Percentiles rank a stretch among this genome's conserved stretches.
These are phyloP conservation scores for Uropsilus gracilis DNA, from an alignment of 2,113 vertebrate genomes.

Conservation along the genomic window DNA sequence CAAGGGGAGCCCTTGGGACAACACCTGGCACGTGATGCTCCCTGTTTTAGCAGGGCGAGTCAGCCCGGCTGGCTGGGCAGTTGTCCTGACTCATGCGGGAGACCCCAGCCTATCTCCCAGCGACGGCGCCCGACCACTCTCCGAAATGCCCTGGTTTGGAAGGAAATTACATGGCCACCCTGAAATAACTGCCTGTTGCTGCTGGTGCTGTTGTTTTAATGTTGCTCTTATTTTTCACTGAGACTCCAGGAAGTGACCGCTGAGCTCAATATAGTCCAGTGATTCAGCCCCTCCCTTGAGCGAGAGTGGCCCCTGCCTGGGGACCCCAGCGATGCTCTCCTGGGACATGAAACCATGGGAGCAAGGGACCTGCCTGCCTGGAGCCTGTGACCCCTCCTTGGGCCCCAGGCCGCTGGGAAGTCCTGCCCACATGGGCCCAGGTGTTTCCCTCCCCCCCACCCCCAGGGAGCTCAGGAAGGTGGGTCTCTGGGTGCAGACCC, in stretches of 20 bases:
- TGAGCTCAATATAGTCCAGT: background rate
- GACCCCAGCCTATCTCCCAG: background rate
- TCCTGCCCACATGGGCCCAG: background rate
- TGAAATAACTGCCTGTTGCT: background rate
- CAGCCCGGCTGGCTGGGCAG: background rate
- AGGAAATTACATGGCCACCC: background rate
- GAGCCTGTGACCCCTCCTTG: background rate
- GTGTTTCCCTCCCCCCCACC: too few relatives aligned
- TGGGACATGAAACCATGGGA: background rate
- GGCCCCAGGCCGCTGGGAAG: background rate
- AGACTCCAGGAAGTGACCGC: slow-evolving; percentile 31
- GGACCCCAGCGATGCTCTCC: background rate
- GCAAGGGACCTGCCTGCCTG: background rate
- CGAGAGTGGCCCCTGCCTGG: background rate
- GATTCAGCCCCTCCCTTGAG: background rate
- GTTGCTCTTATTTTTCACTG: background rate
- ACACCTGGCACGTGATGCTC: background rate
- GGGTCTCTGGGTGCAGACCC: background rate
- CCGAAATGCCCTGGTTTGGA: background rate
- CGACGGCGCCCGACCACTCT: background rate
- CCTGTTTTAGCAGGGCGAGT: background rate
- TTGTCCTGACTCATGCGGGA: background rate
- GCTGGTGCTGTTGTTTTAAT: background rate
- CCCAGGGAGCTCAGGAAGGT: background rate
- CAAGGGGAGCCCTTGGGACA: background rate